Percentiles rank a stretch among this genome's conserved stretches.
phyloP scores from a whole-genome alignment of 2,797 vertebrate species.

The Oreochromis mossambicus region DNA sequence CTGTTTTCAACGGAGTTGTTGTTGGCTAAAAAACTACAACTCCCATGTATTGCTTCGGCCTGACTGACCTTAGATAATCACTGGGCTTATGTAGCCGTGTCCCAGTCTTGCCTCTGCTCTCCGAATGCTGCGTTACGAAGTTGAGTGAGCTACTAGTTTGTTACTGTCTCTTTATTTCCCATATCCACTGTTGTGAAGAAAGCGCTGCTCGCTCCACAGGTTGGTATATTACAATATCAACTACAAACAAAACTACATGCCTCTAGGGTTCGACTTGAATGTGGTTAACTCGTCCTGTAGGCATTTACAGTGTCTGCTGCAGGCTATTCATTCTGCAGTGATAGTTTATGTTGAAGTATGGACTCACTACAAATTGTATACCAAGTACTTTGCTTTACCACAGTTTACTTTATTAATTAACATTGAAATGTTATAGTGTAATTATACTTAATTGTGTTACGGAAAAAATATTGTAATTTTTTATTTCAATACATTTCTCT shows the following conservation, averaged over 20 bases:
- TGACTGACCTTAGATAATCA: constrained; percentile 37
- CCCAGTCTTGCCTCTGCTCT: background rate
- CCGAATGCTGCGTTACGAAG: background rate
- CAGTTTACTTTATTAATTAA: background rate
- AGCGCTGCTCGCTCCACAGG: constrained; percentile 14
- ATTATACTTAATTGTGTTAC: background rate
- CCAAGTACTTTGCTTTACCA: background rate
- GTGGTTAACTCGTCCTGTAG: background rate
- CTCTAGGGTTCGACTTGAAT: background rate
- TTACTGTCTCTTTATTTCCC: background rate
- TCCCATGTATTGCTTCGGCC: constrained; percentile 6
- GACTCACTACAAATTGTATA: background rate
- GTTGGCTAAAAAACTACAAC: constrained; percentile 41
- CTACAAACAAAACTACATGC: background rate
- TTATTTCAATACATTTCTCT: background rate
- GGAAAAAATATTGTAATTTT: background rate
- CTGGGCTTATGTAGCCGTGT: constrained; percentile 6
- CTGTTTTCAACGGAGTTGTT: background rate
- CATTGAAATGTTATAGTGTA: background rate
- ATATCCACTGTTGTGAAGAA: background rate
- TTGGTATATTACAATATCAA: background rate
- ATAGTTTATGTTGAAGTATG: background rate
- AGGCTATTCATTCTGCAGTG: background rate
- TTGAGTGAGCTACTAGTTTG: background rate
- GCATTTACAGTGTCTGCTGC: background rate